Percentiles rank a stretch among this genome's conserved stretches.
Evolutionary conservation across 2,888 invertebrate genomes (phyloP).

Genomic region (Trilocha varians): DNA sequence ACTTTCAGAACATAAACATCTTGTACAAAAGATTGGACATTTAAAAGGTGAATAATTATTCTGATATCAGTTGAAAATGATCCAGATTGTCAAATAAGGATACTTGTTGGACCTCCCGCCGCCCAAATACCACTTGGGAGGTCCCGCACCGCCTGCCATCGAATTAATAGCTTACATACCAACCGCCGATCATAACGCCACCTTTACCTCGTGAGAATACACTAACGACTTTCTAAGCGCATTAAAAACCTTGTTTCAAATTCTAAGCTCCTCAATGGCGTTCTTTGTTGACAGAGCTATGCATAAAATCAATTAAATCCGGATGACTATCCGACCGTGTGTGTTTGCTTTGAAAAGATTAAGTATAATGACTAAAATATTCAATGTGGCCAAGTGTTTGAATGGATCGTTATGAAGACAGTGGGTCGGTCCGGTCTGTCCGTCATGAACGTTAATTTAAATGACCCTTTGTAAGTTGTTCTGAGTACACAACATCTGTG

Average conservation of each 20-base stretch:
- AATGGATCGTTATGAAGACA: conserved; percentile 49
- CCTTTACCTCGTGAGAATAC: conserved; percentile 34
- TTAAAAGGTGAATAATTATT: conserved; percentile 12
- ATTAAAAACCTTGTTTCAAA: conserved; percentile 15
- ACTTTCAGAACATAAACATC: not conserved
- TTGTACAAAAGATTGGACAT: too few species aligned
- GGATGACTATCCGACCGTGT: conserved; percentile 25
- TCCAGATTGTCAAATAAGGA: conserved; percentile 42
- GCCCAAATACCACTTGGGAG: conserved; percentile 47
- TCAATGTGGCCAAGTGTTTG: conserved; percentile 35
- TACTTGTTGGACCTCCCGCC: conserved; percentile 32
- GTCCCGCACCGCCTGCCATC: conserved; percentile 34
- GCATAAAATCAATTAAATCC: conserved; percentile 30
- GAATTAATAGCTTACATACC: conserved; percentile 52
- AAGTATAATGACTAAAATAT: conserved; percentile 44
- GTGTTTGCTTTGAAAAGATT: conserved; percentile 19
- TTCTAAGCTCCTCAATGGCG: conserved; percentile 13
- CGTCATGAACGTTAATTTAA: conserved; percentile 30
- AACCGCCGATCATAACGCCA: conserved; percentile 30
- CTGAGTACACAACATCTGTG: conserved; percentile 3
- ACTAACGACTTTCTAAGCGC: conserved; percentile 20
- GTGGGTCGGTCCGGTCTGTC: conserved; percentile 27
- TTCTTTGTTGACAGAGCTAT: conserved; percentile 16
- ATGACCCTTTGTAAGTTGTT: conserved; percentile 43
- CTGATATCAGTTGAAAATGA: conserved; percentile 37